Conservation (phyloP, 2,113 vertebrate genomes). For the Tetrax tetrax region DNA sequence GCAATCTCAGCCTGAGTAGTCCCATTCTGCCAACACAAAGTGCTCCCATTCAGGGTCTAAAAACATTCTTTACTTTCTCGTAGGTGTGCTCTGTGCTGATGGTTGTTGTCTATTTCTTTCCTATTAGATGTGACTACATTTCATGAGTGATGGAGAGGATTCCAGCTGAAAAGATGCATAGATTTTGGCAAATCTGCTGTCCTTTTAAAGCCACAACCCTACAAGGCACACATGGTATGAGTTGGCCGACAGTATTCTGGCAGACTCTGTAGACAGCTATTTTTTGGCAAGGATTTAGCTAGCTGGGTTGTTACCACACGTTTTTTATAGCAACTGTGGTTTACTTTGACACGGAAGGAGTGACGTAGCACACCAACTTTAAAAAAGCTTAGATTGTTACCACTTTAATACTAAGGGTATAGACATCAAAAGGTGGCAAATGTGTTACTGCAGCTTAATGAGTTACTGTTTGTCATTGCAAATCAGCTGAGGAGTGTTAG, state of each 20-base stretch:
- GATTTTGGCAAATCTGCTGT: conserved; percentile 22
- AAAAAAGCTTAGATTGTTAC: background rate
- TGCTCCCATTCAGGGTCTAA: background rate
- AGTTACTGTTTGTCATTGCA: background rate
- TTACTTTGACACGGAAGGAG: conserved; percentile 10
- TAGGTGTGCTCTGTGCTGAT: background rate
- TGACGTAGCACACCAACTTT: background rate
- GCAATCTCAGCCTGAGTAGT: background rate
- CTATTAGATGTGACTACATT: background rate
- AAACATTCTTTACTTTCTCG: background rate
- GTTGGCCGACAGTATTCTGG: background rate
- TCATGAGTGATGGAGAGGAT: background rate
- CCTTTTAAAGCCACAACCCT: conserved; percentile 17
- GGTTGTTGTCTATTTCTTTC: background rate
- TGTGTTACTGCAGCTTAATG: background rate
- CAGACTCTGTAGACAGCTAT: conserved; percentile 2
- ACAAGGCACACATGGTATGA: background rate
- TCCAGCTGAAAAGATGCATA: background rate
- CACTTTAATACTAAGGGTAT: background rate
- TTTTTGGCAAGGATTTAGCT: conserved; percentile 30
- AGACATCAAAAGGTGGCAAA: background rate
- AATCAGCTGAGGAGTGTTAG: background rate
- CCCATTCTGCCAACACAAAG: background rate
- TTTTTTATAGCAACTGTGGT: conserved; percentile 9
- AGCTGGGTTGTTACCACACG: background rate